Percentiles rank a stretch among this genome's conserved stretches.
Conservation (phyloP, 2,113 vertebrate species). For the Arenaria interpres region DNA sequence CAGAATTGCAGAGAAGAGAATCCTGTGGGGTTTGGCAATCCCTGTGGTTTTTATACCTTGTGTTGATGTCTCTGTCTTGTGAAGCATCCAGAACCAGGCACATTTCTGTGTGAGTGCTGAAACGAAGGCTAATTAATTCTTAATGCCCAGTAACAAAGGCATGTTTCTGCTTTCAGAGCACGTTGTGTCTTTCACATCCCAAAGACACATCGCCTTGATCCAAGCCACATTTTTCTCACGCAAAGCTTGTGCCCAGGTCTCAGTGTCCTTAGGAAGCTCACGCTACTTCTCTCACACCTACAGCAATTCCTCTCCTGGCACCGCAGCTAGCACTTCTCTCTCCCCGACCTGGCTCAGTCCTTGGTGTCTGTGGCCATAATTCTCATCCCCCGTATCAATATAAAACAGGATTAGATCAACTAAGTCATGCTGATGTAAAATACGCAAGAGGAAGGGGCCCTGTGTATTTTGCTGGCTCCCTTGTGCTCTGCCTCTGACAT, state of each 20-base stretch:
- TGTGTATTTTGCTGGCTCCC: not conserved
- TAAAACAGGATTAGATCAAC: not conserved
- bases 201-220: not conserved
- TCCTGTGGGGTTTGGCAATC: not conserved
- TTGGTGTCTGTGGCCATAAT: not conserved
- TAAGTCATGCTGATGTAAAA: not conserved
- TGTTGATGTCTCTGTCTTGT: not conserved
- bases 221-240: fast-evolving
- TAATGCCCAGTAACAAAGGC: not conserved
- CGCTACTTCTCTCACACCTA: not conserved
- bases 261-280: fast-evolving
- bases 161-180: not conserved
- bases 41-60: not conserved
- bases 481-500: not conserved
- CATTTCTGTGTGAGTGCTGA: not conserved
- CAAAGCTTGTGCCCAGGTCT: fast-evolving
- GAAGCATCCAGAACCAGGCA: not conserved
- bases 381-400: fast-evolving
- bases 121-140: not conserved
- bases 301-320: not conserved
- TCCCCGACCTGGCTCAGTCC: not conserved
- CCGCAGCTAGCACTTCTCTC: not conserved
- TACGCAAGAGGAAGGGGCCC: not conserved
- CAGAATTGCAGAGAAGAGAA: not conserved
- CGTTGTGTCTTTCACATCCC: fast-evolving